Conservation (phyloP, 2,113 vertebrate species). For the Halichoeres trimaculatus region DNA sequence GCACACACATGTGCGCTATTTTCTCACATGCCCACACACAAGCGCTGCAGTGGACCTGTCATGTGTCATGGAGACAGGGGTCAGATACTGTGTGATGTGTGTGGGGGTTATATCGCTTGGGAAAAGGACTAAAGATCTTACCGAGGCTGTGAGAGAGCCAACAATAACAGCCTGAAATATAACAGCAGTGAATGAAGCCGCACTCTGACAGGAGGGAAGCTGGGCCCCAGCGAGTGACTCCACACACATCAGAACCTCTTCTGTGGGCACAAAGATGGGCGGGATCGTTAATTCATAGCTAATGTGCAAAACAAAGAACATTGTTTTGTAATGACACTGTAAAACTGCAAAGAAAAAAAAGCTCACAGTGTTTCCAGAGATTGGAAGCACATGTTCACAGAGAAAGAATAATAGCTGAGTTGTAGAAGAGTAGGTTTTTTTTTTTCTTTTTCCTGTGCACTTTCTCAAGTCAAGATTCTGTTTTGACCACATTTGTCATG, state of each 20-base stretch:
- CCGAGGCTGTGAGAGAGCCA: slow-evolving; percentile 87
- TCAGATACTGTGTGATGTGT: slow-evolving; percentile 88
- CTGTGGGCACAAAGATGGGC: slow-evolving; percentile 83
- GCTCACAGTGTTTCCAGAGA: slow-evolving; percentile 86
- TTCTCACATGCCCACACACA: slow-evolving; percentile 32
- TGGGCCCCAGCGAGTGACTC: slow-evolving; percentile 81
- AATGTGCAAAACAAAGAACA: slow-evolving; percentile 91
- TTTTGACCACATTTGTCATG: slow-evolving; percentile 91
- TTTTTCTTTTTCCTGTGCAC: too few species aligned
- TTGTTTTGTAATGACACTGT: slow-evolving; percentile 89
- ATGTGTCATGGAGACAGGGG: slow-evolving; percentile 88
- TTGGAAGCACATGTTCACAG: slow-evolving; percentile 90
- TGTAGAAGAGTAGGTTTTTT: slow-evolving; percentile 72
- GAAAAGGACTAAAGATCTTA: slow-evolving; percentile 93
- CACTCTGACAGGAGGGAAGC: slow-evolving; percentile 70
- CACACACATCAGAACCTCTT: slow-evolving; percentile 88
- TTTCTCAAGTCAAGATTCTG: slow-evolving; percentile 86
- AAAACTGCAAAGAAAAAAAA: slow-evolving; percentile 79
- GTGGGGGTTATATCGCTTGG: slow-evolving; percentile 94
- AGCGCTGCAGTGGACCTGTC: slow-evolving; percentile 71
- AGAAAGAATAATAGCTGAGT: slow-evolving; percentile 84
- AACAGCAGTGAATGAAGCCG: slow-evolving; percentile 80
- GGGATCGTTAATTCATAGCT: slow-evolving; percentile 88
- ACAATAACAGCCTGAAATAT: slow-evolving; percentile 97
- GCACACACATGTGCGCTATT: slow-evolving; percentile 19